Conservation (phyloP, 2,797 vertebrate genomes). For the Argyrosomus regius region DNA sequence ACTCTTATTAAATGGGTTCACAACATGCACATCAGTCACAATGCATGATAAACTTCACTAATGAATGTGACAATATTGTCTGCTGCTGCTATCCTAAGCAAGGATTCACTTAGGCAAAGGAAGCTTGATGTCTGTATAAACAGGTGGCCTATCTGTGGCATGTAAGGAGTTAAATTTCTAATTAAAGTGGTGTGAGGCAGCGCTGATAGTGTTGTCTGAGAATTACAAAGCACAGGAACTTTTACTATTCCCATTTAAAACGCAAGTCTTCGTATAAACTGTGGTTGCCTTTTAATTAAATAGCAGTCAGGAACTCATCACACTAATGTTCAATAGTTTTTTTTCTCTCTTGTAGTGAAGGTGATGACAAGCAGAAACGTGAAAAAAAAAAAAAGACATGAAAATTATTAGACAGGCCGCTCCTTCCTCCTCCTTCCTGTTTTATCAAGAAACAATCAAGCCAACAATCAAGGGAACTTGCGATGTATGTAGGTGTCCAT, state of each 20-base stretch:
- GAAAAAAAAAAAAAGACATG: conserved; percentile 17
- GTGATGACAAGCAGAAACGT: conserved; percentile 48
- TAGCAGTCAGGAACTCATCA: conserved; percentile 62
- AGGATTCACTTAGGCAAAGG: conserved; percentile 1
- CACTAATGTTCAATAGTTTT: conserved; percentile 35
- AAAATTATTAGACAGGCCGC: conserved; percentile 36
- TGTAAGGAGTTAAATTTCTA: conserved; percentile 58
- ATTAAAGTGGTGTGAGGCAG: conserved; percentile 56
- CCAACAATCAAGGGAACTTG: conserved; percentile 38
- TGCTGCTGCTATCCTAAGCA: not conserved
- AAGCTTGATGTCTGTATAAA: conserved; percentile 37
- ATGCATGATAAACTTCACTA: not conserved
- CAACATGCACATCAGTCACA: not conserved
- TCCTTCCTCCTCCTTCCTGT: conserved; percentile 39
- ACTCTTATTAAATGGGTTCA: not conserved
- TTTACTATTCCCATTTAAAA: conserved; percentile 62
- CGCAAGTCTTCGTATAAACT: conserved; percentile 54
- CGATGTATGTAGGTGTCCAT: conserved; percentile 19
- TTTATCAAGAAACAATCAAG: conserved; percentile 60
- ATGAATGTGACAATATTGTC: conserved; percentile 15
- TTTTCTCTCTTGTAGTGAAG: conserved; percentile 33
- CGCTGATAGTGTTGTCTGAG: conserved; percentile 58
- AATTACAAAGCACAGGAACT: conserved; percentile 59
- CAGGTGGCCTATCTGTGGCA: conserved; percentile 17
- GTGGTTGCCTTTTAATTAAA: conserved; percentile 69